These are phyloP conservation scores for Perdix hodgsoniae DNA, from an alignment of 2,797 vertebrate genomes.

Conservation along the genomic window DNA sequence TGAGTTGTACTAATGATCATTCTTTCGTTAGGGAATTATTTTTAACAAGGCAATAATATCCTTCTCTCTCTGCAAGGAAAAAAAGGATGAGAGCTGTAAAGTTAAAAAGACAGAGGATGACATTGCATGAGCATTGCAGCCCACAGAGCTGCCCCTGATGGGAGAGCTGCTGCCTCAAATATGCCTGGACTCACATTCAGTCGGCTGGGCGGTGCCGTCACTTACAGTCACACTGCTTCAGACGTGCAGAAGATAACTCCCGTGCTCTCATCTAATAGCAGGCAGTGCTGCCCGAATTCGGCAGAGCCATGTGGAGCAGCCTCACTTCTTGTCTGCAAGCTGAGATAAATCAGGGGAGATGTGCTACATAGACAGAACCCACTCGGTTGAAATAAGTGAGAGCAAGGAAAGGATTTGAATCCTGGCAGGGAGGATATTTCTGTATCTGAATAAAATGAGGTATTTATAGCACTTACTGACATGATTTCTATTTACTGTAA, in stretches of 20 bases:
- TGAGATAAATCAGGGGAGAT: conserved; percentile 29
- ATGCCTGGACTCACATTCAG: rapidly evolving
- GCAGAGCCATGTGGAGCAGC: background rate
- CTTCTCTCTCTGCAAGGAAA: background rate
- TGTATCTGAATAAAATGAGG: background rate
- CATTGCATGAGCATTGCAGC: background rate
- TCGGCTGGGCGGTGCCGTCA: background rate
- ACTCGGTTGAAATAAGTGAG: background rate
- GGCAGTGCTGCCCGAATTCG: background rate
- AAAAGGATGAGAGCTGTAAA: background rate
- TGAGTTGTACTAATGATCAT: background rate
- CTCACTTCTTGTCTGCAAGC: background rate
- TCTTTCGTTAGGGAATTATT: background rate
- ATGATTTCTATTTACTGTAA: conserved; percentile 1
- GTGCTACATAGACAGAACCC: background rate
- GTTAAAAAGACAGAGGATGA: background rate
- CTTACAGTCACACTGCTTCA: background rate
- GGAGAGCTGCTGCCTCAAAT: background rate
- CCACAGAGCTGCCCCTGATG: background rate
- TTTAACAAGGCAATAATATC: background rate
- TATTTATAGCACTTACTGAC: conserved; percentile 34
- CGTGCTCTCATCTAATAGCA: background rate
- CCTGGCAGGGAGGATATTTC: background rate
- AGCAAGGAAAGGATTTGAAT: background rate
- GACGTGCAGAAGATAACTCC: background rate